Conservation (phyloP, 1,140 invertebrate species). For the Forficula auricularia region DNA sequence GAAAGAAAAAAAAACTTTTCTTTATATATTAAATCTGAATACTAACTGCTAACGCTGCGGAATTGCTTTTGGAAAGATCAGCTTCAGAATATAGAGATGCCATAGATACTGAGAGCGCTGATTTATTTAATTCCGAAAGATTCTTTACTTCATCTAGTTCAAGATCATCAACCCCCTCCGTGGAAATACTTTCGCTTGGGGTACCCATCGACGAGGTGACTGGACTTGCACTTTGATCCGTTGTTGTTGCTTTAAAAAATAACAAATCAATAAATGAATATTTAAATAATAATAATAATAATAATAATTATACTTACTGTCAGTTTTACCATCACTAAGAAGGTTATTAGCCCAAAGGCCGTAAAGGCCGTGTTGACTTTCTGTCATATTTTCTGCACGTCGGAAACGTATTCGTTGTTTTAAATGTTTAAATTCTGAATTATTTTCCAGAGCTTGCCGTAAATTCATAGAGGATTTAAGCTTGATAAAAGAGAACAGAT, state of each 20-base stretch:
- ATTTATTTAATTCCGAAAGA: constrained; percentile 24
- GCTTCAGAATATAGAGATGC: constrained; percentile 42
- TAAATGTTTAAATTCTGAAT: constrained; percentile 46
- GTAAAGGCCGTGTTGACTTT: constrained; percentile 18
- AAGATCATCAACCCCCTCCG: constrained; percentile 34
- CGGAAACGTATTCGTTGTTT: constrained; percentile 44
- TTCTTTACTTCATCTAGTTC: constrained; percentile 30
- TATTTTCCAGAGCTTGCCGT: constrained; percentile 34
- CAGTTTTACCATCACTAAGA: constrained; percentile 35
- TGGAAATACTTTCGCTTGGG: constrained; percentile 29
- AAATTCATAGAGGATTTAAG: constrained; percentile 29
- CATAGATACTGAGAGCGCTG: constrained; percentile 39
- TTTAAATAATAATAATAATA: neutral
- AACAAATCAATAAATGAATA: constrained; percentile 4
- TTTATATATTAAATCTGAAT: too few relatives aligned
- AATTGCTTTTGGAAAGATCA: constrained; percentile 23
- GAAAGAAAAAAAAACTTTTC: too few relatives aligned
- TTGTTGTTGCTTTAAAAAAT: constrained; percentile 26
- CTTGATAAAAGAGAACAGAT: constrained; percentile 15
- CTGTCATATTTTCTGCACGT: constrained; percentile 33
- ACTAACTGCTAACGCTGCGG: neutral
- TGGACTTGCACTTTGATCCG: constrained; percentile 32
- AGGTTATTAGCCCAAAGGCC: constrained; percentile 19
- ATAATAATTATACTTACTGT: constrained; percentile 33
- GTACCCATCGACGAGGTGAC: constrained; percentile 31